Percentiles rank a stretch among this genome's conserved stretches.
Evolutionary conservation across 1,140 invertebrate species (phyloP).

Genomic region (Hylaeus volcanicus): DNA sequence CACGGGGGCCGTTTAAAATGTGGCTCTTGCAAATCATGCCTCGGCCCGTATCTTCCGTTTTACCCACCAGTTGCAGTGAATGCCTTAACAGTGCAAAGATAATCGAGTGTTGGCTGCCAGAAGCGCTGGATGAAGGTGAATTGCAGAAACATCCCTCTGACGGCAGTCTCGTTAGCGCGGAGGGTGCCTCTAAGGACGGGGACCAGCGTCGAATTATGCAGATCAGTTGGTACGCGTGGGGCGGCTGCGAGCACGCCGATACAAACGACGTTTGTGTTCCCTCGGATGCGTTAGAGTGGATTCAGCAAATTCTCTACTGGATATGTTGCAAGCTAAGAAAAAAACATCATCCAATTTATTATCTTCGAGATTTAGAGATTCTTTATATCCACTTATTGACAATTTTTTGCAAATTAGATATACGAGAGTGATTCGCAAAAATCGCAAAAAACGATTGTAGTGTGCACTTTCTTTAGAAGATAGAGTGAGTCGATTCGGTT

Average conservation of each 20-base stretch:
- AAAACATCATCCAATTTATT: too few species aligned
- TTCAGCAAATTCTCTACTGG: background rate
- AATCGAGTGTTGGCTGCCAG: slow-evolving; percentile 71
- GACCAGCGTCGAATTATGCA: slow-evolving; percentile 73
- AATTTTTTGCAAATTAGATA: too few species aligned
- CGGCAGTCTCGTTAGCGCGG: slow-evolving; percentile 70
- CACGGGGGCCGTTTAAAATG: slow-evolving; percentile 47
- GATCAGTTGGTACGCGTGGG: slow-evolving; percentile 68
- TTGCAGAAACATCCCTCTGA: slow-evolving; percentile 78
- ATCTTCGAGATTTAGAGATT: too few species aligned
- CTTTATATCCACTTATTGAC: too few species aligned
- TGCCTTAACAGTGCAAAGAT: slow-evolving; percentile 77
- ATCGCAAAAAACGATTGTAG: background rate
- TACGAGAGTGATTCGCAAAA: background rate
- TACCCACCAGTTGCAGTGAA: slow-evolving; percentile 70
- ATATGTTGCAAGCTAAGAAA: background rate
- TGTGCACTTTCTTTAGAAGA: background rate
- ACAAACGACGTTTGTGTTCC: slow-evolving; percentile 30
- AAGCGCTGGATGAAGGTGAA: slow-evolving; percentile 74
- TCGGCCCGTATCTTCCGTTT: slow-evolving; percentile 62
- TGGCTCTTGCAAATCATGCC: slow-evolving; percentile 76
- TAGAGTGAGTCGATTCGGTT: too few species aligned
- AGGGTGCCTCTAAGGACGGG: slow-evolving; percentile 59
- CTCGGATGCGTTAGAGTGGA: background rate
- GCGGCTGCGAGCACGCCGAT: slow-evolving; percentile 35